These are phyloP conservation scores for Drosophila bipectinata DNA, from an alignment of 1,140 invertebrate genomes.

Conservation along the genomic window DNA sequence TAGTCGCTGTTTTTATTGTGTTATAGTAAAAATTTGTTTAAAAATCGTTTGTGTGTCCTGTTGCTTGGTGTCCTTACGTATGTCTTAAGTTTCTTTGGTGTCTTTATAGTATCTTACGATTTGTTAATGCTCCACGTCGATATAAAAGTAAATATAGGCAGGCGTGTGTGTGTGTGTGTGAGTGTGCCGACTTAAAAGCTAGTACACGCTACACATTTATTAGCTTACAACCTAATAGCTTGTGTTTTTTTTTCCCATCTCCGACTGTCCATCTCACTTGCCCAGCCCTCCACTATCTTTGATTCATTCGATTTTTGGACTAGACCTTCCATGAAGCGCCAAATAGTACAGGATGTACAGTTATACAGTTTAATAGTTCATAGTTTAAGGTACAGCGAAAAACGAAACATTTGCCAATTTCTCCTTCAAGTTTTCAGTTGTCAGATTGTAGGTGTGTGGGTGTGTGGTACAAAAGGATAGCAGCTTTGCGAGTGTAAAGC, in stretches of 20 bases:
- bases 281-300: conserved; percentile 23
- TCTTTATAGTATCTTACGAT: conserved; percentile 57
- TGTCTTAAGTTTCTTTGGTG: conserved; percentile 63
- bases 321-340: conserved; percentile 70
- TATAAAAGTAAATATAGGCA: conserved; percentile 76
- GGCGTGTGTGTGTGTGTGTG: conserved; percentile 31
- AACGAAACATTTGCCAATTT: conserved; percentile 67
- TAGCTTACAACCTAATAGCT: conserved; percentile 75
- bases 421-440: conserved; percentile 17
- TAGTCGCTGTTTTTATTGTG: conserved; percentile 27
- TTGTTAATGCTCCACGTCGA: conserved; percentile 26
- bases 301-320: conserved; percentile 45
- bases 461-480: conserved; percentile 60
- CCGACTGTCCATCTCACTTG: conserved; percentile 2
- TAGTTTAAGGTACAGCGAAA: conserved; percentile 72
- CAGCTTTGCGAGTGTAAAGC: conserved; percentile 73
- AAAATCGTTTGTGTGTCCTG: conserved; percentile 63
- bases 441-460: background rate
- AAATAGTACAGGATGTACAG: conserved; percentile 77
- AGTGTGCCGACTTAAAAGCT: conserved; percentile 62
- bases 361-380: conserved; percentile 57
- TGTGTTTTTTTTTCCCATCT: conserved; percentile 36
- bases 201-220: conserved; percentile 77
- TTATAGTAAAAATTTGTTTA: conserved; percentile 66
- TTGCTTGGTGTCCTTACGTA: conserved; percentile 56